These are phyloP conservation scores for Girardinichthys multiradiatus DNA, from an alignment of 2,113 vertebrate species.

Conservation along the genomic window DNA sequence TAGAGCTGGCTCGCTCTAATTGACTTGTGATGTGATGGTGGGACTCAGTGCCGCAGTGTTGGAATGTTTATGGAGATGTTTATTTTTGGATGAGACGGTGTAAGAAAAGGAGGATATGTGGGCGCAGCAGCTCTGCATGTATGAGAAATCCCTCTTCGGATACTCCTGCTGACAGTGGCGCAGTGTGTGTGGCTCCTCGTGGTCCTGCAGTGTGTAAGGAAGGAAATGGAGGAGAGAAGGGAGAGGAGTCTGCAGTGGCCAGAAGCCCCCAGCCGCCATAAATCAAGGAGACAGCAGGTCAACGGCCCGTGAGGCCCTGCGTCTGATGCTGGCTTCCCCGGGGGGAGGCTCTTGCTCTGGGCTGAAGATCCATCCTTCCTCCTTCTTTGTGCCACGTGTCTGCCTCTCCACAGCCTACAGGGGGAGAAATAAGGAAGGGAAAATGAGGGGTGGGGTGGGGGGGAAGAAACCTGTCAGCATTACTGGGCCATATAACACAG, in stretches of 20 bases:
- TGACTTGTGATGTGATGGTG: constrained; percentile 26
- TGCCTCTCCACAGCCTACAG: constrained; percentile 64
- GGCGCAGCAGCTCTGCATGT: constrained; percentile 30
- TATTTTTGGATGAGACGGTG: constrained; percentile 31
- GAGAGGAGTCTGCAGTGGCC: constrained; percentile 70
- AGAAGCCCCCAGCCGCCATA: constrained; percentile 72
- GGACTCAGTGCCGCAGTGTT: constrained; percentile 28
- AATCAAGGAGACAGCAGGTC: constrained; percentile 74
- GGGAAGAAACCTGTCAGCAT: constrained; percentile 80
- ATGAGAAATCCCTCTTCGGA: constrained; percentile 47
- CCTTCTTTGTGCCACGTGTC: constrained; percentile 57
- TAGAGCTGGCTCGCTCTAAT: constrained; percentile 30
- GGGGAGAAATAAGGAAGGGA: constrained; percentile 38
- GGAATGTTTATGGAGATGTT: constrained; percentile 58
- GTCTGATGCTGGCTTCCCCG: constrained; percentile 64
- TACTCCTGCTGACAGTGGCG: constrained; percentile 30
- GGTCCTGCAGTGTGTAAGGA: constrained; percentile 50
- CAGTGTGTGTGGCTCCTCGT: constrained; percentile 49
- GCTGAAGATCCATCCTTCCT: constrained; percentile 70
- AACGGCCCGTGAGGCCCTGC: constrained; percentile 70
- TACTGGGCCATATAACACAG: constrained; percentile 76
- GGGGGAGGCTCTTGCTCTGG: constrained; percentile 57
- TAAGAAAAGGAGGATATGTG: constrained; percentile 4
- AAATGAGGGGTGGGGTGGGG: constrained; percentile 25
- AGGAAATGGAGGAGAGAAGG: constrained; percentile 56